phyloP scores from a whole-genome alignment of 2,113 vertebrate species.

The Cathartes aura region DNA sequence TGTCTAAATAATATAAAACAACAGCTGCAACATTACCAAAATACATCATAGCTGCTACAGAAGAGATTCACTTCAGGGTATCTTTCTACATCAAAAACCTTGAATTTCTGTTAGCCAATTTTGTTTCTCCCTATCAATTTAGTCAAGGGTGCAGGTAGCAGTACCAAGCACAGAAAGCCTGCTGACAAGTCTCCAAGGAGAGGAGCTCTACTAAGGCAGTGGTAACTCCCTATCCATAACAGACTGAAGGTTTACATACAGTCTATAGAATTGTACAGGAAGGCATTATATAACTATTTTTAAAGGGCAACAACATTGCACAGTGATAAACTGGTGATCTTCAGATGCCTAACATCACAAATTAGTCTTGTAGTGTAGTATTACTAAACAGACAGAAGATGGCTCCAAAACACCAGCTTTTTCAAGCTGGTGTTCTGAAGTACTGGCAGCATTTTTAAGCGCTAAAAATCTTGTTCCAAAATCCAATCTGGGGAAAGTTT shows the following conservation, averaged over 20 bases:
- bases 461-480: background rate
- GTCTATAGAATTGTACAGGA: background rate
- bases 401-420: slow-evolving; percentile 22
- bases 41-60: background rate
- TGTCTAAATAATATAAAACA: background rate
- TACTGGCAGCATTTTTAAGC: background rate
- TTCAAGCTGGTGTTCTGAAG: background rate
- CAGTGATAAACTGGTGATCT: background rate
- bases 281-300: background rate
- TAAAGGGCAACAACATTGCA: background rate
- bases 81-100: background rate
- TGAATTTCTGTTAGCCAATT: background rate
- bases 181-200: background rate
- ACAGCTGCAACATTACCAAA: background rate
- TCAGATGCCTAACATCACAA: background rate
- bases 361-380: background rate
- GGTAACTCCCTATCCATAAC: background rate
- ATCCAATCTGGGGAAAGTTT: background rate
- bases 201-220: background rate
- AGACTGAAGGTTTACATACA: background rate
- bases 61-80: background rate
- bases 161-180: background rate
- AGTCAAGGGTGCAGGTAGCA: background rate
- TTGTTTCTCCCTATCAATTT: background rate
- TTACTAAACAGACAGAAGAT: background rate